Conservation (phyloP, 2,113 vertebrate genomes). For the Serinus canaria region DNA sequence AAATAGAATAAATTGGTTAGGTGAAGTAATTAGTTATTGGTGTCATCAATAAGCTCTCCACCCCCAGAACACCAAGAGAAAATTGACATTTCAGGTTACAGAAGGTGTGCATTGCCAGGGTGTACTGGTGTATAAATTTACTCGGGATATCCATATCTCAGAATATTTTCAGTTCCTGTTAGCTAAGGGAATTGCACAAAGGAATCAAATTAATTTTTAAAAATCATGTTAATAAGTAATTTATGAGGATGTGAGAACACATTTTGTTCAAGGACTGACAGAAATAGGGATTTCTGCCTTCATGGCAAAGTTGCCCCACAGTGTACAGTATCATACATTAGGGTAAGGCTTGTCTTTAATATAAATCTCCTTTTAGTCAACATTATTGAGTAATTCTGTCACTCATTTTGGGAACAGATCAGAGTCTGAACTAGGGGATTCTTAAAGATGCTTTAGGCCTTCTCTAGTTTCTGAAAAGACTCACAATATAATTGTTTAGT, state of each 20-base stretch:
- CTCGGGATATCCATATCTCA: neutral
- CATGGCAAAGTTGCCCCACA: neutral
- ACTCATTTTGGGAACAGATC: neutral
- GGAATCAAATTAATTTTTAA: neutral
- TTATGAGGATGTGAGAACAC: neutral
- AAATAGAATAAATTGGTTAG: neutral
- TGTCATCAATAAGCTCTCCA: neutral
- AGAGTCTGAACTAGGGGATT: neutral
- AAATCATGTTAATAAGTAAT: neutral
- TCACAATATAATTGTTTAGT: neutral
- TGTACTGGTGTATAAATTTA: neutral
- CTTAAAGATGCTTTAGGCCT: neutral
- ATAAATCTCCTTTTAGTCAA: neutral
- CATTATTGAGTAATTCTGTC: neutral
- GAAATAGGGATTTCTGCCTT: neutral
- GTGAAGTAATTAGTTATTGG: neutral
- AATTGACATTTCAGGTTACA: fast-evolving
- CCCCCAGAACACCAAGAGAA: neutral
- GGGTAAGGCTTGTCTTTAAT: neutral
- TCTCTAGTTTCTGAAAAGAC: neutral
- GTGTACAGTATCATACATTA: no score
- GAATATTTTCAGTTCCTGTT: neutral
- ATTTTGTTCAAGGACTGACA: neutral
- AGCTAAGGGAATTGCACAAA: neutral
- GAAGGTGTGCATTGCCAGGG: neutral